A percentile compares a stretch with the other conserved stretches of the same genome.
Evolutionary conservation across 2,888 invertebrate species (phyloP).

Genomic region (Entomobrya proxima): DNA sequence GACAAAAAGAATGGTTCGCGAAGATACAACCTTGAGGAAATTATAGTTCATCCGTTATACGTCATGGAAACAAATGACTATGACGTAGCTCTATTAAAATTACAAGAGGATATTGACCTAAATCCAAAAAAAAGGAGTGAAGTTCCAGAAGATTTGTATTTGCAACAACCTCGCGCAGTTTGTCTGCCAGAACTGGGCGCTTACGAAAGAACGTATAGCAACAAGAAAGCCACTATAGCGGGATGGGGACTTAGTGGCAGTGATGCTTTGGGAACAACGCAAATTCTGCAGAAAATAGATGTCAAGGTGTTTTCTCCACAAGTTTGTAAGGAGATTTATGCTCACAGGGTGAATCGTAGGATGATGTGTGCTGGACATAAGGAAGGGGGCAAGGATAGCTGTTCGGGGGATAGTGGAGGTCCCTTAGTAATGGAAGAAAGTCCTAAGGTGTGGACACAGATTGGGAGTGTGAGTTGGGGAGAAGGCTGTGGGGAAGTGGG

Average conservation of each 20-base stretch:
- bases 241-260: conserved; percentile 71
- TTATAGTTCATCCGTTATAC: conserved; percentile 73
- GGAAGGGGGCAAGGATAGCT: conserved; percentile 71
- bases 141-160: background rate
- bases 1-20: conserved; percentile 66
- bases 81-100: conserved; percentile 68
- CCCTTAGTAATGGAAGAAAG: conserved; percentile 63
- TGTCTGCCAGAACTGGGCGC: conserved; percentile 70
- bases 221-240: conserved; percentile 62
- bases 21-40: conserved; percentile 68
- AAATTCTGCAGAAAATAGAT: conserved; percentile 68
- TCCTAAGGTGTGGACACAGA: conserved; percentile 67
- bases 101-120: conserved; percentile 61
- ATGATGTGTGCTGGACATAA: conserved; percentile 74
- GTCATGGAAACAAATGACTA: conserved; percentile 73
- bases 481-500: conserved; percentile 69
- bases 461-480: conserved; percentile 73
- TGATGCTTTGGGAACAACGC: conserved; percentile 61
- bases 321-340: conserved; percentile 69
- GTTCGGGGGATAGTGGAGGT: conserved; percentile 66
- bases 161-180: conserved; percentile 54
- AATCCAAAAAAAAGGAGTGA: background rate
- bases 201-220: conserved; percentile 63
- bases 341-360: conserved; percentile 68
- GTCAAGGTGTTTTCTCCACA: conserved; percentile 70